Evolutionary conservation across 2,113 vertebrate species (phyloP), one percentile per base, ranked within the genome.

Genomic region (Albula glossodonta): DNA sequence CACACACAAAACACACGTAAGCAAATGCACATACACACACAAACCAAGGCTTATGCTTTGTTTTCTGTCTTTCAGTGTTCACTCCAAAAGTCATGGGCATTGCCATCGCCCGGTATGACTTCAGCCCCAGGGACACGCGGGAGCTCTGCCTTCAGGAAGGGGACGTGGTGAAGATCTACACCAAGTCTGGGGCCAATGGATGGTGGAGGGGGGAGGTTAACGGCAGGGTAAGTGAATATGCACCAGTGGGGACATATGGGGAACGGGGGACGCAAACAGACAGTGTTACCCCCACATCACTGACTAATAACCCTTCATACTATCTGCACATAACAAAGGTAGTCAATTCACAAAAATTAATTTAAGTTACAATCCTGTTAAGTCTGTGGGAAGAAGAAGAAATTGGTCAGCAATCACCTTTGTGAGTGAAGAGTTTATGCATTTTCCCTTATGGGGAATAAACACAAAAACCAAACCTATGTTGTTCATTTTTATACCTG

Each of bases 141-240:
- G 98, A 99, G 22, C 92, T 99, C 13, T 98, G 98, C 51, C 91
- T 99, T 52, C 51, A 97, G 91, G 99, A 99, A 89, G 98, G 98
- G 0, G 98, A 99, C 0, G 92, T 98, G 86, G 98, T 99, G 31
- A 99, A 97, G 94, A 99, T 99, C 90, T 99, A 98, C 91, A 99
- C 97, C 1, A 99, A 99, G 92, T 94, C 97, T 12, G 97, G 97
- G 22, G 97, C 96, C 0, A 99, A 99, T 41, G 98, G 98, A 92
- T 99, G 98, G 98, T 99, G 98, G 98, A 95, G 97, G 91, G 98
- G 98, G 78, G 98, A 99, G 92, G 97, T 96, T 7, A 98, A 98
- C 0, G 96, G 97, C 92, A 95, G 97, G 97, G 98, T 99, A 92
- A 94, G 97, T 74, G 70, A 22, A 17, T 4, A 3, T 19, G 17